These are phyloP conservation scores for Malacoraja senta DNA, from an alignment of 2,797 vertebrate species.

Conservation along the genomic window DNA sequence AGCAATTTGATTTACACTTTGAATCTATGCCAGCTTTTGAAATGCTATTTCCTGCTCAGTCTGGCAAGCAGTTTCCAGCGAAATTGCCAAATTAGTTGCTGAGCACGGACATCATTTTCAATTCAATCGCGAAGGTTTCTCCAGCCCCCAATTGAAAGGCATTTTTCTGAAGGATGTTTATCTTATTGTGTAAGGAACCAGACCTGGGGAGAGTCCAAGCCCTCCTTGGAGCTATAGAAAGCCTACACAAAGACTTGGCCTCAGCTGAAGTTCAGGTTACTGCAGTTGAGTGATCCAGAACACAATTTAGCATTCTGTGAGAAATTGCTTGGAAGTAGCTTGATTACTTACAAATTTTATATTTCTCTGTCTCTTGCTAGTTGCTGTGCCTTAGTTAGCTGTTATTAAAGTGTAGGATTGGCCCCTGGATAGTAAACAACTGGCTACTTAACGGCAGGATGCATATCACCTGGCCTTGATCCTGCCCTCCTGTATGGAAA, in stretches of 20 bases:
- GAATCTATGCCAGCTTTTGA: constrained; percentile 3
- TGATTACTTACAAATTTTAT: background rate
- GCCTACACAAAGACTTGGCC: background rate
- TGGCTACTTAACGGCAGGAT: background rate
- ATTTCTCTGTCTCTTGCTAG: background rate
- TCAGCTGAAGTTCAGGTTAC: background rate
- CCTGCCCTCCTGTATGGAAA: background rate
- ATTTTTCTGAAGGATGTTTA: background rate
- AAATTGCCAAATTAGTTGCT: constrained; percentile 22
- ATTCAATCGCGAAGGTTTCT: background rate
- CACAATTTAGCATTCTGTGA: too few relatives aligned
- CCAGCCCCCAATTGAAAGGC: background rate
- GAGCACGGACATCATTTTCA: background rate
- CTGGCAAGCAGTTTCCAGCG: background rate
- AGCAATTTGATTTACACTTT: constrained; percentile 13
- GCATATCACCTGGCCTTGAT: background rate
- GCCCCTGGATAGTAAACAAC: background rate
- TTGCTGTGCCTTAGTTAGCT: too few relatives aligned
- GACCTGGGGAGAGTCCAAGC: background rate
- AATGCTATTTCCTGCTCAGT: constrained; percentile 26
- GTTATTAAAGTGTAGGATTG: background rate
- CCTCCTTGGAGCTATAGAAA: background rate
- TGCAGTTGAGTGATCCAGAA: background rate
- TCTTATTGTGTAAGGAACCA: background rate
- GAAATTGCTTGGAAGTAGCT: background rate